Percentiles rank a stretch among this genome's conserved stretches.
Conservation (phyloP, 1,140 invertebrate species). For the Drosophila willistoni region DNA sequence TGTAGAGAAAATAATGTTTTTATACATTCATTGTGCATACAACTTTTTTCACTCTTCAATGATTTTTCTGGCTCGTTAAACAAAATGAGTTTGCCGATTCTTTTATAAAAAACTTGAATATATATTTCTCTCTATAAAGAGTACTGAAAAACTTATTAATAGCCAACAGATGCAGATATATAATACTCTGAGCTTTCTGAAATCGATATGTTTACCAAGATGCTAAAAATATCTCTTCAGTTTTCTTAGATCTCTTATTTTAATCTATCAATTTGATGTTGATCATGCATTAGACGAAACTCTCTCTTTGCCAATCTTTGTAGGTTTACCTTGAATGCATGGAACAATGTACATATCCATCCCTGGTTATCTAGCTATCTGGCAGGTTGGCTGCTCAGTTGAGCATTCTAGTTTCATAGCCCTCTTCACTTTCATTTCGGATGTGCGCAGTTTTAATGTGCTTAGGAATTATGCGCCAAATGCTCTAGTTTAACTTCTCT, state of each 20-base stretch:
- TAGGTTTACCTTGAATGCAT: not conserved
- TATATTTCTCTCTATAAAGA: not conserved
- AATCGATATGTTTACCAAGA: not conserved
- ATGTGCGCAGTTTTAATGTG: constrained; percentile 60
- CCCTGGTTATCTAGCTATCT: not conserved
- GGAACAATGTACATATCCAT: not conserved
- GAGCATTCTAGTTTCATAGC: constrained; percentile 11
- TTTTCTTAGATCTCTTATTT: no score
- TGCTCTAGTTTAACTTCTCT: constrained; percentile 56
- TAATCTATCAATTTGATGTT: no score
- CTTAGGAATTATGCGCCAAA: constrained; percentile 69
- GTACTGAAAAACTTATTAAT: not conserved
- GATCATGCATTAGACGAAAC: no score
- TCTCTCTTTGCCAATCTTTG: not conserved
- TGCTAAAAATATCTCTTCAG: no score
- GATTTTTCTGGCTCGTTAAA: constrained; percentile 7
- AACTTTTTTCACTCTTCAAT: constrained; percentile 10
- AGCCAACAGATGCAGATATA: not conserved
- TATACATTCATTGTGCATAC: constrained; percentile 1
- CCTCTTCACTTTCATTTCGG: constrained; percentile 42
- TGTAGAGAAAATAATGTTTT: not conserved
- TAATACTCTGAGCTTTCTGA: not conserved
- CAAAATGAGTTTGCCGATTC: not conserved
- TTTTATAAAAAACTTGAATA: constrained; percentile 4
- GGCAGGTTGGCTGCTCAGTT: not conserved